Base-by-base conservation (phyloP, 2,113 vertebrate species). In the Zingel zingel region DNA sequence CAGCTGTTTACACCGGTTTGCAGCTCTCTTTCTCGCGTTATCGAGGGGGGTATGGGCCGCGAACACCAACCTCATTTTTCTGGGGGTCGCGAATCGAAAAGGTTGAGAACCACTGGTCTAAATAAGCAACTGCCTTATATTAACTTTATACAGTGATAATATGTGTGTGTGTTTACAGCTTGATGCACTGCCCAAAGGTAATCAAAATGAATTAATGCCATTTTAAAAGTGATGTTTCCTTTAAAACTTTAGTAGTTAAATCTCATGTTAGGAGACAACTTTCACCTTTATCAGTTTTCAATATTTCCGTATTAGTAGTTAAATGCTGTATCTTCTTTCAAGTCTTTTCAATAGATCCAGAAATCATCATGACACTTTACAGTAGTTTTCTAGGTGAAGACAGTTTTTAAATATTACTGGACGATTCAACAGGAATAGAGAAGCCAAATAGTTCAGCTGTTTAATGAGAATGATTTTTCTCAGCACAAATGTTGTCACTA, bases 401-500 rank as follows among this genome's bases (percentile, higher is more conserved):
- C 36, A 3, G 23, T 21, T 71, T 81, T 51, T 36, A 73, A 65
- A 66, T 51, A 62, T 33, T 16, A 36, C 10, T 3, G 3, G 33
- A 74, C n/a, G 43, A 16, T 47, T 72, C 36, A 56, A 57, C 62
- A 65, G 21, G 58, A 65, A 36, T 11, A 59, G 30, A 57, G 45
- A 79, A 51, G 19, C 13, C 25, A 12, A 76, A 77, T 58, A 82
- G 65, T 53, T 79, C 21, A 15, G 12, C 33, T n/a, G 56, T 73
- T 75, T 82, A 1, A 58, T 23, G 43, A 21, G 21, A 66, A 68
- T 6, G 39, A 25, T 63, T 75, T 78, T 84, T 81, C 68, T 48
- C 77, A 16, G 47, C 81, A 63, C 63, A 84, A 90, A 87, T 80
- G 83, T 81, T 85, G 85, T 80, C 74, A 80, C 80, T 15, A 70